Evolutionary conservation across 2,113 vertebrate genomes (phyloP).

Genomic region (Nestor notabilis): DNA sequence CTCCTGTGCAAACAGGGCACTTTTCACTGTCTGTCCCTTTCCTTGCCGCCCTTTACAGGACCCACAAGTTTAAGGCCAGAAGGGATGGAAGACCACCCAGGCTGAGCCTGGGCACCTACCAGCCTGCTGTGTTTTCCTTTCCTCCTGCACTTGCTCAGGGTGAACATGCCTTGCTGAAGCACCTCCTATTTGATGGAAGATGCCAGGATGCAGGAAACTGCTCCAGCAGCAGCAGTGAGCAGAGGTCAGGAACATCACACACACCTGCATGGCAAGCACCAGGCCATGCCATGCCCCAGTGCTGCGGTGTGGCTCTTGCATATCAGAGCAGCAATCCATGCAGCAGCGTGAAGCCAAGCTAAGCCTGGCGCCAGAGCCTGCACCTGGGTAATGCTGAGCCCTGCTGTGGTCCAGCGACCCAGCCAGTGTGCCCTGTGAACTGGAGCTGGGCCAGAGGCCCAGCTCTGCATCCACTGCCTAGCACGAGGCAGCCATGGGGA

Average conservation of each 20-base stretch:
- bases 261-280: accelerated
- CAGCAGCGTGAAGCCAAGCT: accelerated
- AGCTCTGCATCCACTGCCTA: neutral
- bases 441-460: neutral
- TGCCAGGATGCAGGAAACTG: neutral
- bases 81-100: neutral
- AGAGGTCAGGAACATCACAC: neutral
- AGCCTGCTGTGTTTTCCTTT: neutral
- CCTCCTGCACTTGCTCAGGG: accelerated
- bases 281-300: accelerated
- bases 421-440: accelerated
- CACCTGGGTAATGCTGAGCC: neutral
- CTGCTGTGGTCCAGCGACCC: accelerated
- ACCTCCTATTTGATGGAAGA: neutral
- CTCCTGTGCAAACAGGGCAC: neutral
- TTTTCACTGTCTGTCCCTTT: neutral
- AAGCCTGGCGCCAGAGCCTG: neutral
- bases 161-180: neutral
- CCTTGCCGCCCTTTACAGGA: neutral
- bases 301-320: neutral
- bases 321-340: neutral
- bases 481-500: neutral
- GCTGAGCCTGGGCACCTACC: neutral
- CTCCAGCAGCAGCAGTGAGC: neutral
- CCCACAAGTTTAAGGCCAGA: neutral